phyloP scores from a whole-genome alignment of 2,113 vertebrate species.

The Lophochroa leadbeateri region DNA sequence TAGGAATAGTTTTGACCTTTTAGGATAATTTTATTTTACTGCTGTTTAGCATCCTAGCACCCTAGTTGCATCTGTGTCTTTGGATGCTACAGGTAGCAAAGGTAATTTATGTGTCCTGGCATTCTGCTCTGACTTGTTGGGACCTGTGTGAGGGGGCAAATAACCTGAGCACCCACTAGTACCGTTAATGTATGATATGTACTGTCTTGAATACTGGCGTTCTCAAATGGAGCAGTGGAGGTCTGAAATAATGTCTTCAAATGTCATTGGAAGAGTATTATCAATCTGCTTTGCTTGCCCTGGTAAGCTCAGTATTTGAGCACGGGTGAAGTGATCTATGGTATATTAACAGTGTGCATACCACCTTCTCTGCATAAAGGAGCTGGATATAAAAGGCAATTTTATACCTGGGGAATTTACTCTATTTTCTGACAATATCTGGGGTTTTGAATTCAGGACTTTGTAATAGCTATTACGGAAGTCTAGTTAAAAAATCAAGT shows the following conservation, averaged over 20 bases:
- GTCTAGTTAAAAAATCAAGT: background rate
- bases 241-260: background rate
- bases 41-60: background rate
- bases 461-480: background rate
- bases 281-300: background rate
- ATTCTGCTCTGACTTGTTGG: background rate
- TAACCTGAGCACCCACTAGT: background rate
- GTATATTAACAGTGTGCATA: accelerated
- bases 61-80: background rate
- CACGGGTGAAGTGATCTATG: background rate
- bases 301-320: background rate
- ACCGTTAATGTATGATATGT: background rate
- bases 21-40: background rate
- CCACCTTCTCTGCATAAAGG: background rate
- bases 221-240: background rate
- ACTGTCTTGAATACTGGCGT: background rate
- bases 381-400: background rate
- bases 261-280: background rate
- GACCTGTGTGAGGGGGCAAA: background rate
- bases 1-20: background rate
- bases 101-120: background rate
- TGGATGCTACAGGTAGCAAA: background rate
- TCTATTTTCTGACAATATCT: background rate
- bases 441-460: background rate
- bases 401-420: background rate